A percentile compares a stretch with the other conserved stretches of the same genome.
Evolutionary conservation across 2,888 invertebrate species (phyloP).

Genomic region (Pardosa pseudoannulata): DNA sequence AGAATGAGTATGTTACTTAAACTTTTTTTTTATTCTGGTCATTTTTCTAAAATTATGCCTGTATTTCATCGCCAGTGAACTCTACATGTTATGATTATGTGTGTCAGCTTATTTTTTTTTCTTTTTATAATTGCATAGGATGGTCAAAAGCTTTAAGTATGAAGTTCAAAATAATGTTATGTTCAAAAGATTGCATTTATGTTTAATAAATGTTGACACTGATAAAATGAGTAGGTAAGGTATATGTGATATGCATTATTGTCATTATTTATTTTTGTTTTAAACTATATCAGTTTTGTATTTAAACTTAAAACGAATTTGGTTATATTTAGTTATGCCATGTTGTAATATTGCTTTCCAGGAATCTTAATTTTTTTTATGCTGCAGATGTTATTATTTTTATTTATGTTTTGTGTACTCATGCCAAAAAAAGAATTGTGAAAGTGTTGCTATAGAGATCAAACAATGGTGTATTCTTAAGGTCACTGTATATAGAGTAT

Average conservation of each 20-base stretch:
- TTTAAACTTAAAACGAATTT: too few species aligned
- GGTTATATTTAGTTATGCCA: too few species aligned
- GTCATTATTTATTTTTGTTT: too few species aligned
- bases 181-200: not conserved
- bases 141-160: conserved; percentile 9
- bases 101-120: not conserved
- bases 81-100: not conserved
- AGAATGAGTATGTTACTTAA: too few species aligned
- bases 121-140: not conserved
- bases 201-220: not conserved
- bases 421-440: not conserved
- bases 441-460: not conserved
- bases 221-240: not conserved
- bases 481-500: not conserved
- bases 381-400: too few species aligned
- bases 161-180: not conserved
- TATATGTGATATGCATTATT: not conserved
- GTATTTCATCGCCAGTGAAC: too few species aligned
- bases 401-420: not conserved
- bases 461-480: not conserved
- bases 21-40: not conserved
- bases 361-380: too few species aligned
- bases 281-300: too few species aligned
- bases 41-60: not conserved
- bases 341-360: too few species aligned